phyloP scores from a whole-genome alignment of 1,140 invertebrate genomes.

The Aphaenogaster rudis region DNA sequence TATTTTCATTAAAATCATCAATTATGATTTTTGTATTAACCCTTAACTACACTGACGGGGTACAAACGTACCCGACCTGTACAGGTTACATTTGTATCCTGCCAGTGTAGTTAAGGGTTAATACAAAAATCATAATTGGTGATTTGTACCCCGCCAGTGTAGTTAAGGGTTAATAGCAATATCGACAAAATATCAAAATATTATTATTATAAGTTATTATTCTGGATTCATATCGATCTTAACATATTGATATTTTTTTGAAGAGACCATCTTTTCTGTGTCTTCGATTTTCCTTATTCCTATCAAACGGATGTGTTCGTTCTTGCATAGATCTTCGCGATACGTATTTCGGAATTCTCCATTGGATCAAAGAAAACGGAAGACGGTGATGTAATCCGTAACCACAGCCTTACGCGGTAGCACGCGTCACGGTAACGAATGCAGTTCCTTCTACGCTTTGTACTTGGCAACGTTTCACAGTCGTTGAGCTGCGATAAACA shows the following conservation, averaged over 20 bases:
- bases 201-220: neutral
- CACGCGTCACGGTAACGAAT: constrained; percentile 67
- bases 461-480: constrained; percentile 61
- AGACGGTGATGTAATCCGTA: constrained; percentile 44
- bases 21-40: neutral
- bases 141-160: neutral
- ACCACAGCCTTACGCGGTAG: constrained; percentile 9
- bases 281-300: neutral
- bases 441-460: constrained; percentile 45
- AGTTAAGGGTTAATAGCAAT: neutral
- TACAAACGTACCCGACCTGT: too few species aligned
- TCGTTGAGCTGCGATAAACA: constrained; percentile 47
- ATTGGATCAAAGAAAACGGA: constrained; percentile 17
- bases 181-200: neutral
- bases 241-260: neutral
- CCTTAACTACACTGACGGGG: too few species aligned
- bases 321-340: neutral
- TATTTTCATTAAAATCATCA: neutral
- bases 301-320: neutral
- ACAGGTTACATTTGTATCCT: too few species aligned
- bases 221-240: neutral
- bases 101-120: too few species aligned
- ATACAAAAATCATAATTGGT: neutral
- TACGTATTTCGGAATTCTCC: neutral
- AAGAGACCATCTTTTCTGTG: neutral